phyloP scores from a whole-genome alignment of 1,140 invertebrate species.

The Danaus plexippus region DNA sequence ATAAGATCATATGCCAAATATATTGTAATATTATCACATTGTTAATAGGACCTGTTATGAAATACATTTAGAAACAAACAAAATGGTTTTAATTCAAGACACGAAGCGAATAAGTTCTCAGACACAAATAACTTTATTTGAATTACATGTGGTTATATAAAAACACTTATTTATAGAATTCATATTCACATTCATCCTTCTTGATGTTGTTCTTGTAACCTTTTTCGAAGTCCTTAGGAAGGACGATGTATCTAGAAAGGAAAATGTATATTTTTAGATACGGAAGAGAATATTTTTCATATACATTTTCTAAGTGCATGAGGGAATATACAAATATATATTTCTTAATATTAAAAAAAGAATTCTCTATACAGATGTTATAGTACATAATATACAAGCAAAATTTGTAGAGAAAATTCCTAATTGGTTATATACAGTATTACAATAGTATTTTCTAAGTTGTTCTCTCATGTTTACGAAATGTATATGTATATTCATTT shows the following conservation, averaged over 20 bases:
- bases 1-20: constrained; percentile 68
- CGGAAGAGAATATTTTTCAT: too few relatives aligned
- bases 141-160: constrained; percentile 7
- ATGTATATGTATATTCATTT: background rate
- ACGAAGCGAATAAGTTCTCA: too few relatives aligned
- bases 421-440: too few relatives aligned
- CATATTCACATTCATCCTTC: constrained; percentile 99
- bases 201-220: constrained; percentile 99
- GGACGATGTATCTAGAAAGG: constrained; percentile 88
- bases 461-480: too few relatives aligned
- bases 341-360: too few relatives aligned
- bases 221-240: constrained; percentile 99
- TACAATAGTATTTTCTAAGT: too few relatives aligned
- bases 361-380: too few relatives aligned
- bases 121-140: too few relatives aligned
- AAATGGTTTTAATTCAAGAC: constrained; percentile 11
- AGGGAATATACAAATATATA: too few relatives aligned
- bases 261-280: constrained; percentile 1
- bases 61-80: constrained; percentile 55
- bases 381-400: too few relatives aligned
- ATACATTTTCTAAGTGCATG: too few relatives aligned
- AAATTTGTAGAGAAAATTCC: too few relatives aligned
- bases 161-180: constrained; percentile 96
- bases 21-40: constrained; percentile 65
- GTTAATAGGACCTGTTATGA: constrained; percentile 67